phyloP scores from a whole-genome alignment of 2,797 vertebrate species.

The Gallinago solitaria region DNA sequence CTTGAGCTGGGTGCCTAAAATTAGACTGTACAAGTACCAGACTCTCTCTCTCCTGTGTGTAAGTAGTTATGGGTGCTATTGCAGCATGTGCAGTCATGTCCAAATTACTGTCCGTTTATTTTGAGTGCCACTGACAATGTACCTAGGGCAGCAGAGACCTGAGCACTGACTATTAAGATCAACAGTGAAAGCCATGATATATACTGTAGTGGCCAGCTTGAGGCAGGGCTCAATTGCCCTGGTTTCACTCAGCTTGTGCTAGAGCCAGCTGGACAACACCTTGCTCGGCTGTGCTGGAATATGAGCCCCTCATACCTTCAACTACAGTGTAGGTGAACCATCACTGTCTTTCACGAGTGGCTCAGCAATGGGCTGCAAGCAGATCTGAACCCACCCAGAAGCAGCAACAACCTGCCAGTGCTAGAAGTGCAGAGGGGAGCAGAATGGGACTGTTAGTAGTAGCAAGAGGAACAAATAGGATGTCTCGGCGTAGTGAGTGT shows the following conservation, averaged over 20 bases:
- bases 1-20: neutral
- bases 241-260: neutral
- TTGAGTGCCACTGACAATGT: neutral
- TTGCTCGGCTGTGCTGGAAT: neutral
- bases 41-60: neutral
- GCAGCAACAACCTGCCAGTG: neutral
- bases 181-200: neutral
- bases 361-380: neutral
- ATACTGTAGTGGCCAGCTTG: neutral
- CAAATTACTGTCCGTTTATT: neutral
- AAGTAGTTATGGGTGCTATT: neutral
- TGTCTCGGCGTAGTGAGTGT: rapidly evolving
- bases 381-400: neutral
- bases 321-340: neutral
- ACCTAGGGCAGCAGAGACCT: neutral
- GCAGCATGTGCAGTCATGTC: neutral
- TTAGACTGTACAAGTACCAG: neutral
- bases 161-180: neutral
- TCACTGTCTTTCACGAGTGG: neutral
- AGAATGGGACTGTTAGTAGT: too few relatives aligned
- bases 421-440: neutral
- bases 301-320: neutral
- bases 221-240: rapidly evolving
- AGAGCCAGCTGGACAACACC: neutral
- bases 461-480: neutral